These are phyloP conservation scores for Oligia strigilis DNA, from an alignment of 2,888 invertebrate species.

Conservation along the genomic window DNA sequence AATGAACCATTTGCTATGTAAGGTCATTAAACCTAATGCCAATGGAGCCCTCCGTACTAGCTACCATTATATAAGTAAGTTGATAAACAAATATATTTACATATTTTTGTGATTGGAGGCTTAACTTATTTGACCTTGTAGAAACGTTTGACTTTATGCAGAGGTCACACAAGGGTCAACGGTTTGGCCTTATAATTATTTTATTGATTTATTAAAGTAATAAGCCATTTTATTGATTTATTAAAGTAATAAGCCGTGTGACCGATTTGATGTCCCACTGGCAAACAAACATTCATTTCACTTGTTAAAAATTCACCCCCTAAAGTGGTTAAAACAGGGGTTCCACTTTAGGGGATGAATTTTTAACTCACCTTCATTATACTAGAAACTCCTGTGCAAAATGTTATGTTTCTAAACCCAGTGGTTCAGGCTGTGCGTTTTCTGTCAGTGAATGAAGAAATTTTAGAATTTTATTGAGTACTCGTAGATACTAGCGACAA, in stretches of 20 bases:
- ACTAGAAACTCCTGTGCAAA: not conserved
- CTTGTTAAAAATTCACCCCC: no score
- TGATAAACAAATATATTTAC: constrained; percentile 39
- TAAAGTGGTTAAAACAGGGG: no score
- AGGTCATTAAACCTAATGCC: not conserved
- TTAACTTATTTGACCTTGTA: constrained; percentile 20
- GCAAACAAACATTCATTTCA: not conserved
- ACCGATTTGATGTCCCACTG: not conserved
- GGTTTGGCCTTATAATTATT: not conserved
- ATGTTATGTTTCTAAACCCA: not conserved
- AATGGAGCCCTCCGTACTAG: constrained; percentile 13
- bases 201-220: not conserved
- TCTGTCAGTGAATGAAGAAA: not conserved
- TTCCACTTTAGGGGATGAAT: not conserved
- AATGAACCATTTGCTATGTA: not conserved
- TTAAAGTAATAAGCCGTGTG: not conserved
- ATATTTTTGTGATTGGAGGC: constrained; percentile 20
- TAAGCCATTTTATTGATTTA: constrained; percentile 3
- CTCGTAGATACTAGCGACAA: not conserved
- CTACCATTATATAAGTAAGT: constrained; percentile 33
- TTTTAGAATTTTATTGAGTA: not conserved
- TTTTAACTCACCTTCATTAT: not conserved
- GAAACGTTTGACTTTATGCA: constrained; percentile 9
- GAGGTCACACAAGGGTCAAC: constrained; percentile 18
- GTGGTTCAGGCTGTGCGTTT: no score